These are phyloP conservation scores for Momotus momota DNA, from an alignment of 2,797 vertebrate species.

Conservation along the genomic window DNA sequence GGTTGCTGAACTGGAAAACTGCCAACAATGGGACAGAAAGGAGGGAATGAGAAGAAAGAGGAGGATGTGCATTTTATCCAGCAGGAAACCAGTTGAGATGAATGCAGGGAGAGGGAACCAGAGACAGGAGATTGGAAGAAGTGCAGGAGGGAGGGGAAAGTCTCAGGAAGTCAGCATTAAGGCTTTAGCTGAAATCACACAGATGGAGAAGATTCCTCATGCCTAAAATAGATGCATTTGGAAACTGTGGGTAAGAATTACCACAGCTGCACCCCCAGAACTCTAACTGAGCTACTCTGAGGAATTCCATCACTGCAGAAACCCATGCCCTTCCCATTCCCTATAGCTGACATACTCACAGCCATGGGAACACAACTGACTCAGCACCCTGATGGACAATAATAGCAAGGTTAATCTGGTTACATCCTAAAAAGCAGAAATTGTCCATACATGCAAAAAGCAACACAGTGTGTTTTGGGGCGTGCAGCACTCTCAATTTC, in stretches of 20 bases:
- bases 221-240: background rate
- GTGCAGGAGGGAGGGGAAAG: background rate
- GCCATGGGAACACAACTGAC: background rate
- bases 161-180: background rate
- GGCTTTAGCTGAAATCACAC: background rate
- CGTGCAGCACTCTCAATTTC: background rate
- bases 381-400: background rate
- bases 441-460: conserved; percentile 7
- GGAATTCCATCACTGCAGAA: background rate
- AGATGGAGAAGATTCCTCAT: background rate
- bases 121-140: background rate
- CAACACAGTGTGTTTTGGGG: background rate
- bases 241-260: background rate
- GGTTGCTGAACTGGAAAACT: conserved; percentile 36
- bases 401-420: conserved; percentile 38
- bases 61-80: conserved; percentile 17
- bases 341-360: background rate
- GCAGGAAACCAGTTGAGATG: conserved; percentile 5
- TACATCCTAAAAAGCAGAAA: background rate
- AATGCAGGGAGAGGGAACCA: background rate
- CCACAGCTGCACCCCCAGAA: background rate
- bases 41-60: conserved; percentile 42
- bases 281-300: background rate
- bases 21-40: conserved; percentile 1
- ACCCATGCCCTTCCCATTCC: background rate